Percentiles rank a stretch among this genome's conserved stretches.
Evolutionary conservation across 2,113 vertebrate genomes (phyloP).

Genomic region (Chloropsis hardwickii): DNA sequence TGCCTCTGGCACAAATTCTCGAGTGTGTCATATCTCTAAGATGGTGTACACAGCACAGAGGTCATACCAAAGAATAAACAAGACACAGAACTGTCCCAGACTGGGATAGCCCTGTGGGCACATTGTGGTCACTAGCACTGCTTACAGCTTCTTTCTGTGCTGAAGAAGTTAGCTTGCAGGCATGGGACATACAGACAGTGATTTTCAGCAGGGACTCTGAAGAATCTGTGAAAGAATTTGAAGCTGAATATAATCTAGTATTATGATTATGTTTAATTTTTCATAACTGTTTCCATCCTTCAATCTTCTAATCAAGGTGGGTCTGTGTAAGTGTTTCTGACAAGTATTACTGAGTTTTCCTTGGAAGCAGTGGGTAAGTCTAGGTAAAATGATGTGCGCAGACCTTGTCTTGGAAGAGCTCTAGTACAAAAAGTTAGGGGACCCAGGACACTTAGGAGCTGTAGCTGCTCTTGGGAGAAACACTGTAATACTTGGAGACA

Average conservation of each 20-base stretch:
- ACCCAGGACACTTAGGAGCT: background rate
- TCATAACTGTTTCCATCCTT: background rate
- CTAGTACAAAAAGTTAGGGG: background rate
- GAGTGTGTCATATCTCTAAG: background rate
- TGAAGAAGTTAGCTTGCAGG: background rate
- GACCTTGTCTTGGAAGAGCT: background rate
- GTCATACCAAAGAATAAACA: background rate
- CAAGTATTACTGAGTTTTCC: background rate
- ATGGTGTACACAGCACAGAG: background rate
- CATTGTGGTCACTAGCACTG: background rate
- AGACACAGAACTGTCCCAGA: background rate
- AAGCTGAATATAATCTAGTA: background rate
- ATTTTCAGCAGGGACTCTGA: background rate
- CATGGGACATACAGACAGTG: accelerated
- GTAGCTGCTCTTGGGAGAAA: background rate
- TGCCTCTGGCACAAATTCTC: background rate
- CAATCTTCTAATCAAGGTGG: background rate
- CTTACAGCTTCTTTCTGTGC: background rate
- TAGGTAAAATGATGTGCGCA: background rate
- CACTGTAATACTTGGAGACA: background rate
- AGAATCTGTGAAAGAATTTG: background rate
- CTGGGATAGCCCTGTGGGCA: accelerated
- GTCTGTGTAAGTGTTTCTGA: background rate
- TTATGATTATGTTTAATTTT: background rate
- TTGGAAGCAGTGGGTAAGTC: background rate